Conservation (phyloP, 1,140 invertebrate species). For the Myzus persicae region DNA sequence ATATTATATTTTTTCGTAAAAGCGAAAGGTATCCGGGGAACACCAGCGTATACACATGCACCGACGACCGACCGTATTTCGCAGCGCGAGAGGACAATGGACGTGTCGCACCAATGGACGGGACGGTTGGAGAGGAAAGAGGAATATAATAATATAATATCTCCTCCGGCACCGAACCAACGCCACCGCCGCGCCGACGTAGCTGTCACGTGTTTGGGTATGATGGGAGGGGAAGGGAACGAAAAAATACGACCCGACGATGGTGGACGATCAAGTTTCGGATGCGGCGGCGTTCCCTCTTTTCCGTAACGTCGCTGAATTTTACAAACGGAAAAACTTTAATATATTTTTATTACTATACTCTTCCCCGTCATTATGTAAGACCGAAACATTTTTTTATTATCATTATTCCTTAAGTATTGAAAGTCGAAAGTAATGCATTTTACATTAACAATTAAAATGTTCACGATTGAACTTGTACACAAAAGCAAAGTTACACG, state of each 20-base stretch:
- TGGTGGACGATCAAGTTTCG: slow-evolving; percentile 23
- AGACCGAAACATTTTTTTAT: neutral
- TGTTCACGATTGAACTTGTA: neutral
- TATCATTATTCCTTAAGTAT: neutral
- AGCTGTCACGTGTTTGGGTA: neutral
- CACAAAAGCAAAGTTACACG: neutral
- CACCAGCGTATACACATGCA: neutral
- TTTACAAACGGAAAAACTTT: neutral
- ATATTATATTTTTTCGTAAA: neutral
- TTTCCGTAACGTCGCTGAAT: neutral
- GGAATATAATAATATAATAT: slow-evolving; percentile 4
- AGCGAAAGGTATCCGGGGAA: neutral
- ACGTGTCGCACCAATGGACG: neutral
- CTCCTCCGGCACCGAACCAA: neutral
- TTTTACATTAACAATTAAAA: slow-evolving; percentile 2
- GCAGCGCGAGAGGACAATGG: slow-evolving; percentile 8
- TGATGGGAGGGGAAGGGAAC: neutral
- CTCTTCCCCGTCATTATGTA: neutral
- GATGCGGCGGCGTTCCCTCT: neutral
- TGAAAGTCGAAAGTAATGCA: neutral
- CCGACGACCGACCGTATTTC: neutral
- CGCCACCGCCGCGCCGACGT: neutral
- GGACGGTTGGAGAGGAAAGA: neutral
- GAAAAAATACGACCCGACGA: slow-evolving; percentile 4
- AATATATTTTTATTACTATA: neutral